These are phyloP conservation scores for Metacarcinus magister DNA, from an alignment of 2,888 invertebrate genomes.

Conservation along the genomic window DNA sequence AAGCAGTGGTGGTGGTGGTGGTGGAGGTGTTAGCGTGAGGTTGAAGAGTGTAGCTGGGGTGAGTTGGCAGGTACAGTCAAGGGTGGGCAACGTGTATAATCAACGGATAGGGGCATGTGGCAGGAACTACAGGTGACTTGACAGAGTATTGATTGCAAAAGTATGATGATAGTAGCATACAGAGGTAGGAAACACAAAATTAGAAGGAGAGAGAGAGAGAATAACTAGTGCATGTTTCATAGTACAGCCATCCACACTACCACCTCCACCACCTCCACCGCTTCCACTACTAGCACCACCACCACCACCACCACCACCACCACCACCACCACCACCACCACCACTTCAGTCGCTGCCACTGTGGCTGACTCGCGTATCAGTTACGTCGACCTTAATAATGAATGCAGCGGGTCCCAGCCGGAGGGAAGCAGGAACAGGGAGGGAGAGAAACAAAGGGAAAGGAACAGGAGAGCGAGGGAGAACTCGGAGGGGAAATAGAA, in stretches of 20 bases:
- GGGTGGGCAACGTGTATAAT: not conserved
- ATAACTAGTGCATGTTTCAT: not conserved
- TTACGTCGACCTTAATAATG: conserved; percentile 48
- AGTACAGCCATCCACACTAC: not conserved
- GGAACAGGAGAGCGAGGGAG: conserved; percentile 10
- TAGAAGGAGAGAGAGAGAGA: not conserved
- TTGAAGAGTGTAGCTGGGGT: no score
- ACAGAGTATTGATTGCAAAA: not conserved
- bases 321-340: not conserved
- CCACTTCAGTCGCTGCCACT: conserved; percentile 45
- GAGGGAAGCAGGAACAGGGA: conserved; percentile 52
- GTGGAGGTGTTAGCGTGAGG: not conserved
- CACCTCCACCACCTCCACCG: not conserved
- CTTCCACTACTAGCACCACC: not conserved
- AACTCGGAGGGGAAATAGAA: not conserved
- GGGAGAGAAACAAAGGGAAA: conserved; percentile 44
- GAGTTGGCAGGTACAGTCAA: not conserved
- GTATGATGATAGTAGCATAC: not conserved
- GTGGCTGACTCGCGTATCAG: conserved; percentile 41
- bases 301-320: not conserved
- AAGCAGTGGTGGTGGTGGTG: not conserved
- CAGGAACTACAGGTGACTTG: conserved; percentile 10
- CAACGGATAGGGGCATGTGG: not conserved
- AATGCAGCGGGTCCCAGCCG: conserved; percentile 19
- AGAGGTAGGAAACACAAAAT: not conserved